Percentiles rank a stretch among this genome's conserved stretches.
phyloP scores from a whole-genome alignment of 92 coral and sea anemone genomes.

The Pocillopora grandis region DNA sequence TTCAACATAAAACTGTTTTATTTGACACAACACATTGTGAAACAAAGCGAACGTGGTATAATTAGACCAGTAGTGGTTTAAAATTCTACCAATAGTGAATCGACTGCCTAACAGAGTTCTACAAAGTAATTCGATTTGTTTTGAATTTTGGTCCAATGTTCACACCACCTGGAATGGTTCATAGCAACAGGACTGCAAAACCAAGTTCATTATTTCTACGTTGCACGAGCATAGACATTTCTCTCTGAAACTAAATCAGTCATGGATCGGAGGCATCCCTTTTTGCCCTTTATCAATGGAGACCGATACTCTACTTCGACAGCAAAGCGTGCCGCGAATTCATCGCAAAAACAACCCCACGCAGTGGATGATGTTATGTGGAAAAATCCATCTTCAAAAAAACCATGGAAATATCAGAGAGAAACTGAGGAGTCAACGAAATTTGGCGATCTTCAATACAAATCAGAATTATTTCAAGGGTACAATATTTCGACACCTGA shows the following conservation, averaged over 20 bases:
- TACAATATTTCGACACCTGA: constrained; percentile 28
- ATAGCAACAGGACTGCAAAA: constrained; percentile 27
- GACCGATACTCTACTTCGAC: constrained; percentile 3
- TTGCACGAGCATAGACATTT: neutral
- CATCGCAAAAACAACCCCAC: neutral
- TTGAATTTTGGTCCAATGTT: constrained; percentile 19
- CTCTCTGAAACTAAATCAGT: neutral
- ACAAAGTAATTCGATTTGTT: constrained; percentile 1
- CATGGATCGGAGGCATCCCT: constrained; percentile 15
- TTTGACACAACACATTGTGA: constrained; percentile 21
- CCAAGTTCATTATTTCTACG: constrained; percentile 1
- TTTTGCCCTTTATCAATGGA: constrained; percentile 22
- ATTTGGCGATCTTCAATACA: constrained; percentile 1
- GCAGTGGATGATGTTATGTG: constrained; percentile 12
- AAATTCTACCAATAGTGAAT: constrained; percentile 5
- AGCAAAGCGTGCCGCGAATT: neutral
- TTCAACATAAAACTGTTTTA: constrained; percentile 24
- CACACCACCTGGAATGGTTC: constrained; percentile 9
- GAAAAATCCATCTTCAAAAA: constrained; percentile 36
- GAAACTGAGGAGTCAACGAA: neutral
- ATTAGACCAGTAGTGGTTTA: constrained; percentile 17
- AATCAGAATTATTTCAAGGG: constrained; percentile 16
- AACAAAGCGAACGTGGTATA: constrained; percentile 32
- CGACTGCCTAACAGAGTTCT: neutral
- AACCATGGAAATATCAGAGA: neutral